phyloP scores from a whole-genome alignment of 2,888 invertebrate genomes.

The Tanytarsus gracilentus region DNA sequence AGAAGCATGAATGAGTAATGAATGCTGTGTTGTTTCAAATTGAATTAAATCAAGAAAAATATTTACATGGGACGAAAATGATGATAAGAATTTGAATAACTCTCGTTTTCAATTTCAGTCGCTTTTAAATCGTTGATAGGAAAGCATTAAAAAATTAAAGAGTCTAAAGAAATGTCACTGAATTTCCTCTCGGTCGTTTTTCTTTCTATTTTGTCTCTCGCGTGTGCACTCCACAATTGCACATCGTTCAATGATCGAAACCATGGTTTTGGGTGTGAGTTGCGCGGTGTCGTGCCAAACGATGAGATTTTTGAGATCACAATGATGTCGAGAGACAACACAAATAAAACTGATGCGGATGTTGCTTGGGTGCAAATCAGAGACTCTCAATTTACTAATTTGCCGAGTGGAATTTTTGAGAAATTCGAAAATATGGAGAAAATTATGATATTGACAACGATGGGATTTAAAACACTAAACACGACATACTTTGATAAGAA shows the following conservation, averaged over 20 bases:
- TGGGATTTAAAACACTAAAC: constrained; percentile 9
- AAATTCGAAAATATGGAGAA: constrained; percentile 21
- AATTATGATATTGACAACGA: constrained; percentile 8
- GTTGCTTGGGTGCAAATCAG: constrained; percentile 21
- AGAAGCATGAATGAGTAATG: too few species aligned
- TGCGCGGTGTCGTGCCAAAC: background rate
- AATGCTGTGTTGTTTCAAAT: too few species aligned
- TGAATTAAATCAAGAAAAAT: too few species aligned
- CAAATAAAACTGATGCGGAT: constrained; percentile 20
- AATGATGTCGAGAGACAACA: constrained; percentile 8
- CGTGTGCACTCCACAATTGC: constrained; percentile 9
- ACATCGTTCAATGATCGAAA: constrained; percentile 16
- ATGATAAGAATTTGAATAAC: too few species aligned
- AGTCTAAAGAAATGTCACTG: too few species aligned
- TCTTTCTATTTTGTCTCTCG: too few species aligned
- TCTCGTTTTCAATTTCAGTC: too few species aligned
- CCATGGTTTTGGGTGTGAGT: constrained; percentile 24
- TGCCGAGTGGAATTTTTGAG: constrained; percentile 11
- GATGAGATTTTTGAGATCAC: constrained; percentile 2
- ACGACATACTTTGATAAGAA: constrained; percentile 14
- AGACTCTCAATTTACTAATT: background rate
- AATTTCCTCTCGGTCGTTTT: too few species aligned
- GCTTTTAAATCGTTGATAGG: too few species aligned
- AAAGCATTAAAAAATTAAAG: too few species aligned
- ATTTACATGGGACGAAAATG: too few species aligned